Base-by-base conservation (phyloP, 2,888 invertebrate genomes). In the Drosophila greeni region DNA sequence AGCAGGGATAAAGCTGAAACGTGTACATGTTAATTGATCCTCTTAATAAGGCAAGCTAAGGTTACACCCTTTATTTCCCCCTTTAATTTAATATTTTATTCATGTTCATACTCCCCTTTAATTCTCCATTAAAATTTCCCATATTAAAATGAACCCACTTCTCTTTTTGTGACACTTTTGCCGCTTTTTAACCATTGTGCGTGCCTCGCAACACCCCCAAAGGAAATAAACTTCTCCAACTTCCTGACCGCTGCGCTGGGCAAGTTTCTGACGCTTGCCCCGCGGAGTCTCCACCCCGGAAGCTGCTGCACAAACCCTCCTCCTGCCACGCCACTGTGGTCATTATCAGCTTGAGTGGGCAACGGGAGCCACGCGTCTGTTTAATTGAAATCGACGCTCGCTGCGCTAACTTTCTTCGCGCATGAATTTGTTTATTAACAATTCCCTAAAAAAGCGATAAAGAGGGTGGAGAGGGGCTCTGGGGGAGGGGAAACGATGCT, bases 381-480 rank as follows among this genome's bases (percentile, higher is more conserved):
- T 84, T 82, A 76, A 84, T 84, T 84, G 84, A 80, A 82, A 84
- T 80, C 78, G 84, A 78, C 82, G 78, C 81, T 72, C 64, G 69
- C 74, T 71, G 67, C 64, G 49, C 73, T 82, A 65, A 69, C 59
- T 74, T 83, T 69, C 67, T 60, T 71, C 67, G 66, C 71, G 65
- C 72, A 59, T 56, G 64, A 75, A 70, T 73, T 82, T 81, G 82
- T 84, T 84, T 81, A 81, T 75, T 71, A 71, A 76, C 75, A 73
- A 70, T 64, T 74, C 60, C 43, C 67, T 68, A 71, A 70, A 71
- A 68, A 59, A 59, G 34, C 47, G 60, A 61, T 60, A 48, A 36
- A 42, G 48, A 40, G 37, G 48, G 23, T 43, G 48, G 23, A 24
- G 29, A n/a, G n/a, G 1, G 29, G 20, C 5, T 26, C 14, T 5